These are phyloP conservation scores for Diabrotica balteata DNA, from an alignment of 2,888 invertebrate species.

Conservation along the genomic window DNA sequence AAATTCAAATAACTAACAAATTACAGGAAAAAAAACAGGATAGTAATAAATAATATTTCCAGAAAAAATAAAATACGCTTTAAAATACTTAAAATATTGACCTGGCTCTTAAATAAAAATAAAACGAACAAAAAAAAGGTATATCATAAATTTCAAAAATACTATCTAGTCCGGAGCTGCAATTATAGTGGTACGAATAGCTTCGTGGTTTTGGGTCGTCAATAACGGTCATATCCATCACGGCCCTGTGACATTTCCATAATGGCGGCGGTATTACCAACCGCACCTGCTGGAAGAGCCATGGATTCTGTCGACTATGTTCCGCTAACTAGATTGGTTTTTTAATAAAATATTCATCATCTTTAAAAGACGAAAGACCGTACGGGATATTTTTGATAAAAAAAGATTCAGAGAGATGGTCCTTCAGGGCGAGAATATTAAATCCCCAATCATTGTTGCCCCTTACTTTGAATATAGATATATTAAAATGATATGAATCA, in stretches of 20 bases:
- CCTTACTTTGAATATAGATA: too few relatives aligned
- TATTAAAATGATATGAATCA: too few relatives aligned
- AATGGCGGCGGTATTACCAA: constrained; percentile 56
- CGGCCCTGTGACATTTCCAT: constrained; percentile 55
- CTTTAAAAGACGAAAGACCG: neutral
- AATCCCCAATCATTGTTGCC: too few relatives aligned
- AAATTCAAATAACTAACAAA: too few relatives aligned
- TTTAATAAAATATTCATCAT: constrained; percentile 10
- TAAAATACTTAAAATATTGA: too few relatives aligned
- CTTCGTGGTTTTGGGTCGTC: constrained; percentile 49
- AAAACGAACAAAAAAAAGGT: too few relatives aligned
- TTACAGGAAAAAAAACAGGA: too few relatives aligned
- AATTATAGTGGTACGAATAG: constrained; percentile 5
- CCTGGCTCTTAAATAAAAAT: too few relatives aligned
- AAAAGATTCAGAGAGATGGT: too few relatives aligned
- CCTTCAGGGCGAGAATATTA: too few relatives aligned
- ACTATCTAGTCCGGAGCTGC: neutral
- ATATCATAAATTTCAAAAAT: neutral
- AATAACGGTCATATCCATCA: constrained; percentile 58
- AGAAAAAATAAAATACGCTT: too few relatives aligned
- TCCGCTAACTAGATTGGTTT: neutral
- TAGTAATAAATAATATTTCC: too few relatives aligned
- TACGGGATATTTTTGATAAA: neutral
- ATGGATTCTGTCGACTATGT: constrained; percentile 26
- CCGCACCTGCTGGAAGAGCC: constrained; percentile 57